These are phyloP conservation scores for Candoia aspera DNA, from an alignment of 2,113 vertebrate species.

Conservation along the genomic window DNA sequence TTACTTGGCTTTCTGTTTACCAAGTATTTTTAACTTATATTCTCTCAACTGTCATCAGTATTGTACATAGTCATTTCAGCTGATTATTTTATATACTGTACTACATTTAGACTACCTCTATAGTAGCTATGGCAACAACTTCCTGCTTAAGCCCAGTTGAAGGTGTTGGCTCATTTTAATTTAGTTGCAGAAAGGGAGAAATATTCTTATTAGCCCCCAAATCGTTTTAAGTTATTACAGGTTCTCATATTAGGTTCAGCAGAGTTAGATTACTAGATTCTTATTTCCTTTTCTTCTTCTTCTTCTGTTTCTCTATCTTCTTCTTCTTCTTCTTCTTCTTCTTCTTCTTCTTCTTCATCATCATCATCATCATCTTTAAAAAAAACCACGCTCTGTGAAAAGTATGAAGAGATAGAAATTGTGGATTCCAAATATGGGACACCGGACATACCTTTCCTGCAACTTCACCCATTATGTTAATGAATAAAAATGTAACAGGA, in stretches of 20 bases:
- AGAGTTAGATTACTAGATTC: constrained; percentile 18
- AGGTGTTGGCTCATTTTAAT: constrained; percentile 52
- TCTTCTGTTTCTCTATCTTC: constrained; percentile 26
- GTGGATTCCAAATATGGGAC: neutral
- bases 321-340: neutral
- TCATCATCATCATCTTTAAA: neutral
- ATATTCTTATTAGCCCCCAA: constrained; percentile 47
- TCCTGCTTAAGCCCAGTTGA: constrained; percentile 58
- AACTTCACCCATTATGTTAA: neutral
- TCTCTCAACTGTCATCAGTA: constrained; percentile 49
- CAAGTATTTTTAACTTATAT: constrained; percentile 60
- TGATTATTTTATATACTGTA: constrained; percentile 67
- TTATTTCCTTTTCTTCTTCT: neutral
- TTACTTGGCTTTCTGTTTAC: constrained; percentile 50
- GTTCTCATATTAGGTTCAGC: constrained; percentile 54
- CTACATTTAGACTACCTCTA: constrained; percentile 55
- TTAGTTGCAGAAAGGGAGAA: constrained; percentile 46
- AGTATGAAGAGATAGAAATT: neutral
- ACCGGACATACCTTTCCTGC: neutral
- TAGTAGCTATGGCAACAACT: constrained; percentile 67
- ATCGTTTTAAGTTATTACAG: constrained; percentile 44
- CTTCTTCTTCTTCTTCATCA: constrained; percentile 4
- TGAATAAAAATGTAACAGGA: neutral
- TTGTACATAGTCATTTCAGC: constrained; percentile 55
- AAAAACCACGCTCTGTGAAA: constrained; percentile 18